Base-by-base conservation (phyloP, 2,888 invertebrate species). In the Heliconius aoede region DNA sequence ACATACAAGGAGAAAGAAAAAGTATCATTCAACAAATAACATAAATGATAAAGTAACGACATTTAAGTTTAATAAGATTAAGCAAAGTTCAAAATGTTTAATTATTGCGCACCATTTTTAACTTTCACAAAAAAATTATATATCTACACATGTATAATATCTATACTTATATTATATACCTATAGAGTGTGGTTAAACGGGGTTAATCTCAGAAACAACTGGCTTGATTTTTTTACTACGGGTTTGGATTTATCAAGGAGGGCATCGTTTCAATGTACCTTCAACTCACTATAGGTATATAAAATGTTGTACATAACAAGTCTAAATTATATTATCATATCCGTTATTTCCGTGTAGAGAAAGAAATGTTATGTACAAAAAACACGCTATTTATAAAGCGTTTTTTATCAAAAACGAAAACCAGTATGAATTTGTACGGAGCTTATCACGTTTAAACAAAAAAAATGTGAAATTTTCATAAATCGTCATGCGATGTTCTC, bases 401-500 rank as follows among this genome's bases (percentile, higher is more conserved):
- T 68, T 46, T 68, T 46, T 46, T 51, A 65, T 24, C 36, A 9
- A 40, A n/a, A n/a, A 65, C 7, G 24, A 46, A 68, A 69, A 69
- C 28, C 68, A 26, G 68, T 28, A 68, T 28, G 21, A 21, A 28
- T 51, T n/a, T 28, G 30, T 21, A 28, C 36, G 18, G 13, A n/a
- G 61, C 36, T 69, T 51, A 69, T 28, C 32, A 51, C 46, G 40
- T 55, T 24, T 26, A 74, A 71, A 62, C 36, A 58, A 74, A 78
- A 74, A 71, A 78, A 80, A 65, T 30, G 74, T 26, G 13, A 72
- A 30, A 67, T 64, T 60, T 69, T 62, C 73, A 73, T 71, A 74
- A 74, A 24, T 67, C 76, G 81, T 80, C 83, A 81, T 81, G 82
- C 80, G 69, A 81, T 73, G 75, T 82, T 81, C 80, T 82, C 81